Conservation (phyloP, 2,113 vertebrate species). For the Neotragus pygmaeus region DNA sequence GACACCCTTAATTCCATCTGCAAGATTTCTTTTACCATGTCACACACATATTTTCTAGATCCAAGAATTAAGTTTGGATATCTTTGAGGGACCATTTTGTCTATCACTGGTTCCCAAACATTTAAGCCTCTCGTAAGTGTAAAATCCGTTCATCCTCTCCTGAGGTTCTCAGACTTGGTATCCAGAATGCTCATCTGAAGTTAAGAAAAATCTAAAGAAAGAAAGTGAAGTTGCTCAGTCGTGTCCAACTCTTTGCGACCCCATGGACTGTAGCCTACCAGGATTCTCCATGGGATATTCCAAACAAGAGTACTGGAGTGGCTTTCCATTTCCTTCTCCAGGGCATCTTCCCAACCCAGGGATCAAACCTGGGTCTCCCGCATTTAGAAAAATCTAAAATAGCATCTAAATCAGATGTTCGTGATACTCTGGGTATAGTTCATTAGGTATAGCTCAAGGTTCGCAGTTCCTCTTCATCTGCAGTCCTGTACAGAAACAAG, state of each 20-base stretch:
- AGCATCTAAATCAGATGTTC: neutral
- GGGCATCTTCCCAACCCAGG: too few species aligned
- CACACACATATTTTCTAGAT: neutral
- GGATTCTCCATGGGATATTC: too few species aligned
- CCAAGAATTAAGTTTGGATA: neutral
- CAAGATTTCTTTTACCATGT: neutral
- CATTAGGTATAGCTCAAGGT: neutral
- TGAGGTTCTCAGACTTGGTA: neutral
- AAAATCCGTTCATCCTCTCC: neutral
- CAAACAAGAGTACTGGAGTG: too few species aligned
- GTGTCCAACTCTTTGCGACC: too few species aligned
- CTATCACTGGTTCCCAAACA: neutral
- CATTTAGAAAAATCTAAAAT: neutral
- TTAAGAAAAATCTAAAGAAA: neutral
- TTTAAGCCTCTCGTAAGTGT: neutral
- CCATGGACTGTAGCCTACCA: too few species aligned
- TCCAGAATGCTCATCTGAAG: neutral
- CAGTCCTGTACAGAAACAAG: neutral
- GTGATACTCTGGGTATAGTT: neutral
- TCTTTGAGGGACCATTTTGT: neutral
- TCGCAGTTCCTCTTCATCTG: neutral
- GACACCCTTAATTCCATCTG: neutral
- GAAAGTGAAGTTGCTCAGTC: too few species aligned
- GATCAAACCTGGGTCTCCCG: too few species aligned
- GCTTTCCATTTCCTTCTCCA: too few species aligned